Percentiles rank a stretch among this genome's conserved stretches.
Evolutionary conservation across 2,888 invertebrate genomes (phyloP).

Genomic region (Apotomis betuletana): DNA sequence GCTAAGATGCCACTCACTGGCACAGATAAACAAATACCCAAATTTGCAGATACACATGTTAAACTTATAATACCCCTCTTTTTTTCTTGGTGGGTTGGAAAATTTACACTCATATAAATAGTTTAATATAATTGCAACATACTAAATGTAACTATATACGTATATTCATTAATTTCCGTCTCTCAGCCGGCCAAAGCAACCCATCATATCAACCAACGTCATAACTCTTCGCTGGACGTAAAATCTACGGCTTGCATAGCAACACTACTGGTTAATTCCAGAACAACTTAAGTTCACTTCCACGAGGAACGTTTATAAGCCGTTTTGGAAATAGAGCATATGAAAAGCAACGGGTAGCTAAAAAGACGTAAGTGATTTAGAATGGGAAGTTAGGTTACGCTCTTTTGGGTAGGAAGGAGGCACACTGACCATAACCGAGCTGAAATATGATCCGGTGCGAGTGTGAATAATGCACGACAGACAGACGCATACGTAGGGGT

Average conservation of each 20-base stretch:
- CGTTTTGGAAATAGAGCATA: not conserved
- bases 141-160: not conserved
- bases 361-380: not conserved
- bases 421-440: constrained; percentile 11
- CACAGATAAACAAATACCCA: too few relatives aligned
- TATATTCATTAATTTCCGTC: constrained; percentile 17
- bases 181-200: constrained; percentile 2
- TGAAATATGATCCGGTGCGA: constrained; percentile 8
- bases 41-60: too few relatives aligned
- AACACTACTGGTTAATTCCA: not conserved
- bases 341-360: not conserved
- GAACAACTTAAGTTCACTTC: not conserved
- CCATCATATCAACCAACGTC: constrained; percentile 21
- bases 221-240: constrained; percentile 16
- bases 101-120: too few relatives aligned
- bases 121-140: too few relatives aligned
- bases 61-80: too few relatives aligned
- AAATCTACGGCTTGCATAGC: constrained; percentile 11
- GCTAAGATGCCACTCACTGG: too few relatives aligned
- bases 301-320: not conserved
- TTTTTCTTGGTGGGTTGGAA: too few relatives aligned
- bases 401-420: not conserved
- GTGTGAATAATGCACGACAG: constrained; percentile 5
- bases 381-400: not conserved
- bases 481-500: not conserved